These are phyloP conservation scores for Aurelia coerulea DNA, from an alignment of 30 jellyfish, hydroid and myxozoan species.

Conservation along the genomic window DNA sequence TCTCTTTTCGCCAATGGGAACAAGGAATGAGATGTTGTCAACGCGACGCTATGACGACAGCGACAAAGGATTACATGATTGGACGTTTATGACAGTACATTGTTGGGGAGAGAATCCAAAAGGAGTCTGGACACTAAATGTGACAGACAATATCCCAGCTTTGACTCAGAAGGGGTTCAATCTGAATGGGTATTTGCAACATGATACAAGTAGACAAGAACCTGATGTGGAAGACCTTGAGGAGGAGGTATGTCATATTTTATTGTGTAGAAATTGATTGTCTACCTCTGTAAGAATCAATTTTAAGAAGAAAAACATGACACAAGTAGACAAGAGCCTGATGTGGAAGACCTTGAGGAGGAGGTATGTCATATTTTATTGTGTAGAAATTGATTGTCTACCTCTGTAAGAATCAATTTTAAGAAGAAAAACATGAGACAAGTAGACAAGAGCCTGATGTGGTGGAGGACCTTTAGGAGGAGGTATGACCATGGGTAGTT, in stretches of 20 bases:
- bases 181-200: slow-evolving; percentile 95
- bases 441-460: too few species aligned
- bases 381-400: background rate
- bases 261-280: background rate
- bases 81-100: slow-evolving; percentile 99
- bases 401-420: too few species aligned
- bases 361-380: slow-evolving; percentile 46
- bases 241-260: slow-evolving; percentile 83
- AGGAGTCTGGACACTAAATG: slow-evolving; percentile 99
- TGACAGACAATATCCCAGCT: slow-evolving; percentile 95
- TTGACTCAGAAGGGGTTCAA: slow-evolving; percentile 92
- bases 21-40: slow-evolving; percentile 95
- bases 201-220: slow-evolving; percentile 98
- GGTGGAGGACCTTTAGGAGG: too few species aligned
- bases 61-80: slow-evolving; percentile 98
- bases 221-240: slow-evolving; percentile 99
- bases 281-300: too few species aligned
- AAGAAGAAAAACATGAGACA: too few species aligned
- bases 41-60: slow-evolving; percentile 99
- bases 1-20: slow-evolving; percentile 98
- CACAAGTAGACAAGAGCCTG: too few species aligned
- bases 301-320: too few species aligned
- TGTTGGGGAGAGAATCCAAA: slow-evolving; percentile 99
- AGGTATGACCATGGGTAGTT: slow-evolving; percentile 27
- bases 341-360: too few species aligned